A percentile compares a stretch with the other conserved stretches of the same genome.
phyloP scores from a whole-genome alignment of 2,797 vertebrate species.

The Aphelocoma californica region DNA sequence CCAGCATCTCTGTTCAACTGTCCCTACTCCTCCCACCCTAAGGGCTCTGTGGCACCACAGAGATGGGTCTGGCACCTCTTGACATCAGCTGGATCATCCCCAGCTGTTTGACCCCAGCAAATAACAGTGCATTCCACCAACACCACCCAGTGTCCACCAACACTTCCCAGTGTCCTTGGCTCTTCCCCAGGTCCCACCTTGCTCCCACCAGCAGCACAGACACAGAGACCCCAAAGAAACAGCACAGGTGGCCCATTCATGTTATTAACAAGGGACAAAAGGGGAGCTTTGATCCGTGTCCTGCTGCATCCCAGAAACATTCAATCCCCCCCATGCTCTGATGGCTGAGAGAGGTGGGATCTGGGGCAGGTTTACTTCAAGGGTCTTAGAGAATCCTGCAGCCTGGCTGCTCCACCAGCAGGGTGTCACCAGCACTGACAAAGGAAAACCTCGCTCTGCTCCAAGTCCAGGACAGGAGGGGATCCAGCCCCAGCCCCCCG shows the following conservation, averaged over 20 bases:
- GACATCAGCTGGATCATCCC: background rate
- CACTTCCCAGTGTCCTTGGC: background rate
- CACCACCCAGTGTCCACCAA: background rate
- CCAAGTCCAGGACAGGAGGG: background rate
- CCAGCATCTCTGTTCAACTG: background rate
- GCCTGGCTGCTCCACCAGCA: background rate
- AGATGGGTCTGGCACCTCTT: background rate
- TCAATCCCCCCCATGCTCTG: background rate
- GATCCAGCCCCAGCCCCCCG: rapidly evolving
- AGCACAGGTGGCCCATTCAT: background rate
- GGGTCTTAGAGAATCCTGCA: background rate
- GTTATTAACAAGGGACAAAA: background rate
- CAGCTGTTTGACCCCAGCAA: background rate
- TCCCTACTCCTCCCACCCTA: background rate
- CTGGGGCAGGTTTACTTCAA: background rate
- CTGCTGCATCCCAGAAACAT: background rate
- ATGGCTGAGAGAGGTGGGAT: background rate
- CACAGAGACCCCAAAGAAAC: background rate
- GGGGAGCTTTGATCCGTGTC: background rate
- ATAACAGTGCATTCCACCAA: background rate
- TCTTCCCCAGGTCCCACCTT: background rate
- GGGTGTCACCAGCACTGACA: background rate
- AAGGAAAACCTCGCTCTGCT: background rate
- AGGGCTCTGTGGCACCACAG: background rate
- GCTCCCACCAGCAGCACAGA: background rate